phyloP scores from a whole-genome alignment of 1,140 invertebrate species.

The Bombus waltoni region DNA sequence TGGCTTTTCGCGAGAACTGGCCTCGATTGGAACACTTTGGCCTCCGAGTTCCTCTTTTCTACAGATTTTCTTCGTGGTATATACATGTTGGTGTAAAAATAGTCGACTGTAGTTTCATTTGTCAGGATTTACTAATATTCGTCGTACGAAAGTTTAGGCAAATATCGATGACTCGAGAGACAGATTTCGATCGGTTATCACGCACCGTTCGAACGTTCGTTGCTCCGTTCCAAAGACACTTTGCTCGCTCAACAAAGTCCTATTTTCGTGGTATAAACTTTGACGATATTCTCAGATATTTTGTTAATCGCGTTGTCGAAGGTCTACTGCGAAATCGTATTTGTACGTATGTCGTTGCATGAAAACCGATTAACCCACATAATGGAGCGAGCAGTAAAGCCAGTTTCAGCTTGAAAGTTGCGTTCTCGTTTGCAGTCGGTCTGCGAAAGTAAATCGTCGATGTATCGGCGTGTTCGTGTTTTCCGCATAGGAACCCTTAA shows the following conservation, averaged over 20 bases:
- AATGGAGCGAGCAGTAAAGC: not conserved
- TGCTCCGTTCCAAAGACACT: no score
- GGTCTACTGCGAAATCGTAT: not conserved
- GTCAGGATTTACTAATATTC: not conserved
- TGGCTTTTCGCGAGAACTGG: not conserved
- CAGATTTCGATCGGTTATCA: no score
- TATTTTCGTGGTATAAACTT: not conserved
- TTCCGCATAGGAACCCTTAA: not conserved
- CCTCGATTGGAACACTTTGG: not conserved
- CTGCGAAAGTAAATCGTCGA: conserved; percentile 6
- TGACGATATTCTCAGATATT: not conserved
- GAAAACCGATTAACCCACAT: not conserved
- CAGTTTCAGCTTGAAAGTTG: conserved; percentile 7
- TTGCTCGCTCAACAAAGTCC: no score
- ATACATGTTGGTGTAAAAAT: no score
- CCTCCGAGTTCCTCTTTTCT: not conserved
- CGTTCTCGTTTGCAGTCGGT: conserved; percentile 5
- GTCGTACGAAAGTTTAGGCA: not conserved
- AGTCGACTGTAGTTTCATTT: not conserved
- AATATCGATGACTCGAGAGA: no score
- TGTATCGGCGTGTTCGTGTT: not conserved
- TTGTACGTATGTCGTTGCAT: not conserved
- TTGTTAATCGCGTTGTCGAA: not conserved
- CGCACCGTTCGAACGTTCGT: no score
- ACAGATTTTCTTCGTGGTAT: not conserved